Conservation (phyloP, 2,888 invertebrate genomes). For the Panorpa germanica region DNA sequence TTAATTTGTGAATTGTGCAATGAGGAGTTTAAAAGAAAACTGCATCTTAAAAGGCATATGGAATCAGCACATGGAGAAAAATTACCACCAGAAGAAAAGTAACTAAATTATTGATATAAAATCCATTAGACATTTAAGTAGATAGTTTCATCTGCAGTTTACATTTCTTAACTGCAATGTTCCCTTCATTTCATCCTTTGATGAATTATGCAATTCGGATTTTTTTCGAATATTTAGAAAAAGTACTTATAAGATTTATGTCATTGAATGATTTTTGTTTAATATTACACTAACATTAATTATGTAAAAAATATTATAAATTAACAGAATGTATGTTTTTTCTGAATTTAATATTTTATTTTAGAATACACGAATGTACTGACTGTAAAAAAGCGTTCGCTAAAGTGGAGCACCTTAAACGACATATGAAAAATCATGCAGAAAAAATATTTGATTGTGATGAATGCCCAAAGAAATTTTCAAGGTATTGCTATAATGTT, state of each 20-base stretch:
- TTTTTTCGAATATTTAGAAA: constrained; percentile 6
- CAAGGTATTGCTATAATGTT: too few species aligned
- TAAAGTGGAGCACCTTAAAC: background rate
- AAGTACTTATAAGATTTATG: constrained; percentile 1
- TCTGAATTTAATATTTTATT: constrained; percentile 4
- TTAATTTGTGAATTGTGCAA: too few species aligned
- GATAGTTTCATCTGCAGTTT: too few species aligned
- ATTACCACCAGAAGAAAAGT: too few species aligned
- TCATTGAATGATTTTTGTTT: constrained; percentile 8
- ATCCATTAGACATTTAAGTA: too few species aligned
- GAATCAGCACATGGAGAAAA: too few species aligned
- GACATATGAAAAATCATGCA: constrained; percentile 1
- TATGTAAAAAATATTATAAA: constrained; percentile 1
- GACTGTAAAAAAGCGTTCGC: constrained; percentile 9
- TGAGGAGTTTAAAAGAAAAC: too few species aligned
- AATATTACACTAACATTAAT: constrained; percentile 1
- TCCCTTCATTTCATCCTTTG: background rate
- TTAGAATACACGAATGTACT: constrained; percentile 8
- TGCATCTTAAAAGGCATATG: too few species aligned
- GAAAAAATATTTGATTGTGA: constrained; percentile 8
- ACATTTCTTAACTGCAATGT: too few species aligned
- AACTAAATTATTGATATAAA: too few species aligned
- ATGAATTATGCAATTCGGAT: constrained; percentile 2
- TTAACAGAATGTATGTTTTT: background rate
- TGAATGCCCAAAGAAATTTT: constrained; percentile 10